Conservation (phyloP, 2,797 vertebrate species). For the Galago senegalensis region DNA sequence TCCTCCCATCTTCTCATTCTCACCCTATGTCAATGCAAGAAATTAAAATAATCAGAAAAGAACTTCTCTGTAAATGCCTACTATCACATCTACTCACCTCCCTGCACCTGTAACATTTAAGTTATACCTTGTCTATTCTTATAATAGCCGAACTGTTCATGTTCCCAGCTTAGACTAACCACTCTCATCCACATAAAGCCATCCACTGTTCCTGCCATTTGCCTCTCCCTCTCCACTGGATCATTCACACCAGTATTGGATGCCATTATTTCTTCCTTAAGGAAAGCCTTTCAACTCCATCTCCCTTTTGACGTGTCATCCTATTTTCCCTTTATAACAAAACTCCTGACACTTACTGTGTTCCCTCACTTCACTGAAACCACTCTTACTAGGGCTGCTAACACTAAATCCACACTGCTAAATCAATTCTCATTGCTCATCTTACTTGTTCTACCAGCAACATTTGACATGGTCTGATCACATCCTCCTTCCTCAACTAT, state of each 20-base stretch:
- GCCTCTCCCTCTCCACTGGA: not conserved
- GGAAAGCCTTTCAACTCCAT: not conserved
- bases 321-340: not conserved
- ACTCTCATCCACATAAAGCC: not conserved
- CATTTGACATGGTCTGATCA: not conserved
- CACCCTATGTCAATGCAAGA: not conserved
- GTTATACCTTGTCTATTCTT: not conserved
- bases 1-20: not conserved
- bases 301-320: not conserved
- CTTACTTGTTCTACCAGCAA: slow-evolving; percentile 28
- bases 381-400: not conserved
- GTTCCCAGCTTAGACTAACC: not conserved
- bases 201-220: not conserved
- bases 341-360: not conserved
- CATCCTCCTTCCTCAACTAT: slow-evolving; percentile 9
- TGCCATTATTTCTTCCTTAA: not conserved
- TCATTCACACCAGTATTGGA: not conserved
- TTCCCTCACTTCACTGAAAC: not conserved
- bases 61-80: not conserved
- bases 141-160: not conserved
- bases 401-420: not conserved
- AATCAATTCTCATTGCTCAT: slow-evolving; percentile 6
- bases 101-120: not conserved
- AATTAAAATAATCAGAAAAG: not conserved
- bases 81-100: not conserved